Conservation (phyloP, 2,888 invertebrate species). For the Cistogaster globosa region DNA sequence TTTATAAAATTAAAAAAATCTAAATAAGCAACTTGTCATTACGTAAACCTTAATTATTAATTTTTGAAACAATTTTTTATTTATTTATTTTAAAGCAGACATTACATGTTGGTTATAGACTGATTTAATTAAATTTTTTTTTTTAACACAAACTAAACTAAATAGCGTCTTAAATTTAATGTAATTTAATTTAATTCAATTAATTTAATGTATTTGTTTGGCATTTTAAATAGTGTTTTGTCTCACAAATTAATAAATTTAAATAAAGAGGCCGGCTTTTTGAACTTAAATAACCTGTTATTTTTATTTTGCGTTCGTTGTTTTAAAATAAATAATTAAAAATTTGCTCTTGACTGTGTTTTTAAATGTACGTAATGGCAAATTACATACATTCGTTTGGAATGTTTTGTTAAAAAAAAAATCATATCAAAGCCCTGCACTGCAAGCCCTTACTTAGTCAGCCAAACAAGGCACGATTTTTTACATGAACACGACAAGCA, state of each 20-base stretch:
- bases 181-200: background rate
- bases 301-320: background rate
- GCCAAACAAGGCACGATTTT: constrained; percentile 74
- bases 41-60: no score
- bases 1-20: no score
- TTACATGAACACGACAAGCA: constrained; percentile 77
- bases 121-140: no score
- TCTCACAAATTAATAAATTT: background rate
- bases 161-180: background rate
- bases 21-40: no score
- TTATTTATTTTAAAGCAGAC: no score
- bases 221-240: constrained; percentile 21
- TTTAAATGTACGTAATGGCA: background rate
- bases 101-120: no score
- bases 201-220: no score
- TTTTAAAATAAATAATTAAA: background rate
- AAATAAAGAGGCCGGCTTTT: constrained; percentile 6
- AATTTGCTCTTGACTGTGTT: constrained; percentile 39
- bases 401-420: background rate
- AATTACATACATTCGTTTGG: constrained; percentile 23
- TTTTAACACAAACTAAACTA: no score
- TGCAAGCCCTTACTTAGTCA: constrained; percentile 59
- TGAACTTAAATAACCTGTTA: constrained; percentile 48
- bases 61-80: no score
- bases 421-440: constrained; percentile 49